A percentile compares a stretch with the other conserved stretches of the same genome.
Conservation (phyloP, 2,797 vertebrate species). For the Coilia nasus region DNA sequence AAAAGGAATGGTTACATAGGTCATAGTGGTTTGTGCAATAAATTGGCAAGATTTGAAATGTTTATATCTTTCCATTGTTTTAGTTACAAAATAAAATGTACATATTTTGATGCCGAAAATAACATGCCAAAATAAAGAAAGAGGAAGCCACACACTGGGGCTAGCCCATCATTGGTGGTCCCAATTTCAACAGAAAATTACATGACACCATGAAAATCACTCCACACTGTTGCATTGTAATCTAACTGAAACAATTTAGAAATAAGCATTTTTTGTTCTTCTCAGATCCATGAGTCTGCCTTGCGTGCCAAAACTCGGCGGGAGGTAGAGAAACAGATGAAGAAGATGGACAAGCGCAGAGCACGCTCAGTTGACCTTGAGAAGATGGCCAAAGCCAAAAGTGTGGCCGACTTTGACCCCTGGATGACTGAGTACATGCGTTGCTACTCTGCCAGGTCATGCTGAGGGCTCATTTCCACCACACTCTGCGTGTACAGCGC, state of each 20-base stretch:
- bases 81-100: too few species aligned
- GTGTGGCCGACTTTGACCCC: conserved; percentile 81
- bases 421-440: conserved; percentile 98
- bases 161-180: too few species aligned
- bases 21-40: too few species aligned
- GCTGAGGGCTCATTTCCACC: too few species aligned
- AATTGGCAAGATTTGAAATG: too few species aligned
- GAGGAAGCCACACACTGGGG: too few species aligned
- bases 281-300: conserved; percentile 90
- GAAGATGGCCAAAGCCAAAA: conserved; percentile 63
- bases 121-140: too few species aligned
- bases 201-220: background rate
- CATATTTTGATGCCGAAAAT: too few species aligned
- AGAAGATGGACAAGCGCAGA: conserved; percentile 73
- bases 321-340: conserved; percentile 83
- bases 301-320: conserved; percentile 89
- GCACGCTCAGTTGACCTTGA: conserved; percentile 79
- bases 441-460: conserved; percentile 87
- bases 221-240: background rate
- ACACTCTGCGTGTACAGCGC: too few species aligned
- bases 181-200: too few species aligned
- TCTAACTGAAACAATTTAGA: background rate
- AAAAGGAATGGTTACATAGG: too few species aligned
- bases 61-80: too few species aligned
- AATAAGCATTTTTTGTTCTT: conserved; percentile 4